phyloP scores from a whole-genome alignment of 2,797 vertebrate species.

The Microcaecilia unicolor region DNA sequence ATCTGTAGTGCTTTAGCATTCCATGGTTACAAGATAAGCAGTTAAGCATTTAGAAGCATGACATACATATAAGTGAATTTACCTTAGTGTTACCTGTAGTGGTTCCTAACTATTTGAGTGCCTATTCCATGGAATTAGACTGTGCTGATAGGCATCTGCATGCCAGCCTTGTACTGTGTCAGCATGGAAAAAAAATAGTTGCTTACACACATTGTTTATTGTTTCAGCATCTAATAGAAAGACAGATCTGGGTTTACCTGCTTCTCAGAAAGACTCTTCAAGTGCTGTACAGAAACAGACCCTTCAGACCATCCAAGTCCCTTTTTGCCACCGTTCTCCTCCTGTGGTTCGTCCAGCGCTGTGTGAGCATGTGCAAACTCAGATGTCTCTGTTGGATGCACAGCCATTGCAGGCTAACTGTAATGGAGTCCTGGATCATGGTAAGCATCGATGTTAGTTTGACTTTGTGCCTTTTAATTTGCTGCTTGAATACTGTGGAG shows the following conservation, averaged over 20 bases:
- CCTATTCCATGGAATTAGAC: no score
- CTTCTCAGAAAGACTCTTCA: conserved; percentile 12
- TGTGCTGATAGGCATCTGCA: no score
- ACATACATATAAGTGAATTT: no score
- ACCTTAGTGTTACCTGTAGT: no score
- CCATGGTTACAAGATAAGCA: no score
- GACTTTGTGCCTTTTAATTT: not conserved
- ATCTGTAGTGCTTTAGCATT: no score
- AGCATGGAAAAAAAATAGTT: no score
- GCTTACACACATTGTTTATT: no score
- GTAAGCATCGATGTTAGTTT: conserved; percentile 29
- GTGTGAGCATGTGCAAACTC: conserved; percentile 51
- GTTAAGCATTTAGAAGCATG: no score
- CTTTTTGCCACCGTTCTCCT: conserved; percentile 34
- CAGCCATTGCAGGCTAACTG: conserved; percentile 17
- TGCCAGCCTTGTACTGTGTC: no score
- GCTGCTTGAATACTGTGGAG: not conserved
- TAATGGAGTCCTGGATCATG: conserved; percentile 16
- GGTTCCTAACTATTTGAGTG: no score
- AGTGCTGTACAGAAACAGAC: conserved; percentile 6
- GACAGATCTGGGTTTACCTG: conserved; percentile 5
- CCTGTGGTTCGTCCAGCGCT: conserved; percentile 34
- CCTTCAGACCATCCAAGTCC: conserved; percentile 17
- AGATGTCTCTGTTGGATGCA: conserved; percentile 42
- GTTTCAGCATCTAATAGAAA: conserved; percentile 43